These are phyloP conservation scores for Drosophila micromelanica DNA, from an alignment of 1,140 invertebrate species.

Conservation along the genomic window DNA sequence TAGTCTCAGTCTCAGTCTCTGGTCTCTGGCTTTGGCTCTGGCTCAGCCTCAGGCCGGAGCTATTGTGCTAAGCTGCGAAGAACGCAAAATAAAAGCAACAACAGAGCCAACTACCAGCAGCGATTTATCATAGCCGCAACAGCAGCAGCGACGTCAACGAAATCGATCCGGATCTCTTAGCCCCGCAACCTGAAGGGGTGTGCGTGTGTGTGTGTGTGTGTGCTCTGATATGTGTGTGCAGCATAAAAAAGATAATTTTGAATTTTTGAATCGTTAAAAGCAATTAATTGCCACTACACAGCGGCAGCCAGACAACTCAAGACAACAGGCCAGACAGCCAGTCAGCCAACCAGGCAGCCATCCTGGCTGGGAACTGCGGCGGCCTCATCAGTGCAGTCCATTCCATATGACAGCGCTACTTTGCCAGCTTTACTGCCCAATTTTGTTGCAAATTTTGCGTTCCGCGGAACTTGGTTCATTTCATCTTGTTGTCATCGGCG, in stretches of 20 bases:
- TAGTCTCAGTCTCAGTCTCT: slow-evolving; percentile 1
- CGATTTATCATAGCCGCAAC: slow-evolving; percentile 75
- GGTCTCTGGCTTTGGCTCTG: slow-evolving; percentile 2
- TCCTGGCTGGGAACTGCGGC: slow-evolving; percentile 58
- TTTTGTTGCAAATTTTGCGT: slow-evolving; percentile 81
- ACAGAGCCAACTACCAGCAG: slow-evolving; percentile 62
- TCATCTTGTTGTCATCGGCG: slow-evolving; percentile 71
- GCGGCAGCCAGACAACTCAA: slow-evolving; percentile 56
- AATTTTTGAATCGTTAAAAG: slow-evolving; percentile 83
- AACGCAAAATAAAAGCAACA: slow-evolving; percentile 49
- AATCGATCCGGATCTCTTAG: slow-evolving; percentile 78
- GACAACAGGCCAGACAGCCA: slow-evolving; percentile 38
- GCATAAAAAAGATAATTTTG: slow-evolving; percentile 79
- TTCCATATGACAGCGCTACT: slow-evolving; percentile 46
- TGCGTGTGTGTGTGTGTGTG: slow-evolving; percentile 20
- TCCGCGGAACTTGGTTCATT: slow-evolving; percentile 80
- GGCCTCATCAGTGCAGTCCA: slow-evolving; percentile 15
- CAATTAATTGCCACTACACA: slow-evolving; percentile 81
- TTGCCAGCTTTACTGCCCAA: slow-evolving; percentile 75
- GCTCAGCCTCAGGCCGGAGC: slow-evolving; percentile 28
- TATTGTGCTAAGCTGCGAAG: slow-evolving; percentile 69
- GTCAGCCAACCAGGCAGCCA: slow-evolving; percentile 49
- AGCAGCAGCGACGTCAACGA: slow-evolving; percentile 73
- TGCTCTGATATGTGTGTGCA: slow-evolving; percentile 54
- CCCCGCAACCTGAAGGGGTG: slow-evolving; percentile 9